Evolutionary conservation across 2,113 vertebrate species (phyloP).

Genomic region (Alexandromys fortis): DNA sequence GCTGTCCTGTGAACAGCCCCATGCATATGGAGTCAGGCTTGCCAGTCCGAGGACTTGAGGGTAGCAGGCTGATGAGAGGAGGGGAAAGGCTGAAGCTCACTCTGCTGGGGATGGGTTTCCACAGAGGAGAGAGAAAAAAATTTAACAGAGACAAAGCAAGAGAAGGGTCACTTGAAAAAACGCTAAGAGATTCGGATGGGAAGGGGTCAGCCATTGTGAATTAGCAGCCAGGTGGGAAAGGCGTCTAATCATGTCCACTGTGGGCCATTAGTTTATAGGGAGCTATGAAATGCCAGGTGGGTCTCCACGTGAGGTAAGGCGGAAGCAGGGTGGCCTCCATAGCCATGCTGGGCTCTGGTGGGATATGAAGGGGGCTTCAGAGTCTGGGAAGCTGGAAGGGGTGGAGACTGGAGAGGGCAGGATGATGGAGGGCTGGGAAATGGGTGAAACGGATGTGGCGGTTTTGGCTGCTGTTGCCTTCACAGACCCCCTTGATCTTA

Average conservation of each 20-base stretch:
- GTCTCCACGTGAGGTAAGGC: not conserved
- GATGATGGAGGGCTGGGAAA: no score
- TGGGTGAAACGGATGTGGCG: rapidly evolving
- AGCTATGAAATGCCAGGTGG: not conserved
- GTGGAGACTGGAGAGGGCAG: no score
- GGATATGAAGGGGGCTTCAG: not conserved
- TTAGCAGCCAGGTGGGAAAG: not conserved
- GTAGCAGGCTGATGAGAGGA: rapidly evolving
- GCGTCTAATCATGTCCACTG: rapidly evolving
- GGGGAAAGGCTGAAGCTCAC: not conserved
- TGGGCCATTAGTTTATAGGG: not conserved
- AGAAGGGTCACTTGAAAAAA: rapidly evolving
- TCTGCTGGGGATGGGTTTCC: not conserved
- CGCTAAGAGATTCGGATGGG: no score
- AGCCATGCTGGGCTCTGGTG: no score
- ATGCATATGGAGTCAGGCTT: rapidly evolving
- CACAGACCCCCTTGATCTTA: no score
- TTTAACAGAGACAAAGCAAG: not conserved
- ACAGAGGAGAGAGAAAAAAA: not conserved
- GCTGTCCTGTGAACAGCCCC: no score
- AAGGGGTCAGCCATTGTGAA: not conserved
- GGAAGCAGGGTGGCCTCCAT: not conserved
- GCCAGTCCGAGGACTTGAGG: not conserved
- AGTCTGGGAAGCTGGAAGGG: not conserved
- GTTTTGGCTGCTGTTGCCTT: no score